These are phyloP conservation scores for Homalodisca vitripennis DNA, from an alignment of 1,140 invertebrate genomes.

Conservation along the genomic window DNA sequence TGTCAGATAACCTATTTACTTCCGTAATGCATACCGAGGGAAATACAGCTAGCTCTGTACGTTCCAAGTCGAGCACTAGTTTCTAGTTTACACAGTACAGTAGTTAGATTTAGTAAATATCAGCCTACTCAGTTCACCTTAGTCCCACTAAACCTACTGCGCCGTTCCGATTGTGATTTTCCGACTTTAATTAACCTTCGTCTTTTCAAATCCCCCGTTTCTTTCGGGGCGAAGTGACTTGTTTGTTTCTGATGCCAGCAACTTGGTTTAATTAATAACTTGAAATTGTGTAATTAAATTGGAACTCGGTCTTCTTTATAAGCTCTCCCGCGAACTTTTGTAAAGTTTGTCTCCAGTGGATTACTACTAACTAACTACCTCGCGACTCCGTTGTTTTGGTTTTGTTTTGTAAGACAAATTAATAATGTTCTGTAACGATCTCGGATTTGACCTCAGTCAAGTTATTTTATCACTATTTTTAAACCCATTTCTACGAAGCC, in stretches of 20 bases:
- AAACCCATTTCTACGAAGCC: too few relatives aligned
- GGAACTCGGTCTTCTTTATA: not conserved
- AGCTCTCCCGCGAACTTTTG: not conserved
- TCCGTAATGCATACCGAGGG: too few relatives aligned
- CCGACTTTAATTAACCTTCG: conserved; percentile 16
- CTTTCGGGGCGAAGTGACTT: not conserved
- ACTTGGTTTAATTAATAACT: conserved; percentile 15
- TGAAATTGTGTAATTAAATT: conserved; percentile 9
- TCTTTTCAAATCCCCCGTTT: conserved; percentile 12
- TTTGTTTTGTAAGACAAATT: not conserved
- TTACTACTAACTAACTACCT: not conserved
- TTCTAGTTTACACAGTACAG: too few relatives aligned
- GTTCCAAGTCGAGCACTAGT: too few relatives aligned
- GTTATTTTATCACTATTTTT: too few relatives aligned
- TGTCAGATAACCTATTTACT: too few relatives aligned
- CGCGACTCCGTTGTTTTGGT: not conserved
- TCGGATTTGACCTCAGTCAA: too few relatives aligned
- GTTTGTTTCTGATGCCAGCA: not conserved
- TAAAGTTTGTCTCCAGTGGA: not conserved
- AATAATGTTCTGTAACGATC: not conserved
- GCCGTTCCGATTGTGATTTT: not conserved
- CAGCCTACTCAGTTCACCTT: too few relatives aligned
- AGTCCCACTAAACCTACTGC: too few relatives aligned
- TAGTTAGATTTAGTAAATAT: too few relatives aligned
- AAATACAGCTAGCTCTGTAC: too few relatives aligned